These are phyloP conservation scores for Mormyrus lacerda DNA, from an alignment of 2,113 vertebrate genomes.

Conservation along the genomic window DNA sequence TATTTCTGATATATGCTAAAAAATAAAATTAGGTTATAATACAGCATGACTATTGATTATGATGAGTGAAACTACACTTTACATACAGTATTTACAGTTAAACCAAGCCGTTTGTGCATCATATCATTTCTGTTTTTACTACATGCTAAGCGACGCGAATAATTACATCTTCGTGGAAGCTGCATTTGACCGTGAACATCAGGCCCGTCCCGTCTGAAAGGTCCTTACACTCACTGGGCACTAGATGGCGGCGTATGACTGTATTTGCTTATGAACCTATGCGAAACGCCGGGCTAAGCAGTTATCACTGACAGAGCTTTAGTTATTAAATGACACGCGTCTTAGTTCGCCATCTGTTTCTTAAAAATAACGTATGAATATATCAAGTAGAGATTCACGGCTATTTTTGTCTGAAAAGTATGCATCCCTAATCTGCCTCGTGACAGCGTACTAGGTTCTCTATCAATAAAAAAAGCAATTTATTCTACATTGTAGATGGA, in stretches of 20 bases:
- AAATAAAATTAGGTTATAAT: too few species aligned
- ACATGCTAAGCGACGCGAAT: not conserved
- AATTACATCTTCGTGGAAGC: not conserved
- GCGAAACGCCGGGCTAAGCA: not conserved
- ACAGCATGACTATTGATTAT: too few species aligned
- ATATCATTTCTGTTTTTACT: not conserved
- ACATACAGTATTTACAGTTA: not conserved
- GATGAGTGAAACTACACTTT: not conserved
- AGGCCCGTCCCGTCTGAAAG: not conserved
- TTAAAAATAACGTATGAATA: not conserved
- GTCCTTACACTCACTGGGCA: slow-evolving; percentile 26
- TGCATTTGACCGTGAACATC: not conserved
- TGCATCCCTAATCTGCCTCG: not conserved
- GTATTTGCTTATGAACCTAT: not conserved
- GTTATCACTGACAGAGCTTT: not conserved
- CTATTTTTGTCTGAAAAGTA: slow-evolving; percentile 9
- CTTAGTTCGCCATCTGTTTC: slow-evolving; percentile 8
- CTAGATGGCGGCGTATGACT: slow-evolving; percentile 56
- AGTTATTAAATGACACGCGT: not conserved
- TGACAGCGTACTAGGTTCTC: not conserved
- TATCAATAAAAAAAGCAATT: slow-evolving; percentile 4
- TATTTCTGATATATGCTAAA: not conserved
- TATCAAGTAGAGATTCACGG: not conserved
- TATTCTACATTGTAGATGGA: not conserved
- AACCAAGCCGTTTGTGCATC: not conserved